Percentiles rank a stretch among this genome's conserved stretches.
Evolutionary conservation across 2,888 invertebrate genomes (phyloP).

Genomic region (Neria commutata): DNA sequence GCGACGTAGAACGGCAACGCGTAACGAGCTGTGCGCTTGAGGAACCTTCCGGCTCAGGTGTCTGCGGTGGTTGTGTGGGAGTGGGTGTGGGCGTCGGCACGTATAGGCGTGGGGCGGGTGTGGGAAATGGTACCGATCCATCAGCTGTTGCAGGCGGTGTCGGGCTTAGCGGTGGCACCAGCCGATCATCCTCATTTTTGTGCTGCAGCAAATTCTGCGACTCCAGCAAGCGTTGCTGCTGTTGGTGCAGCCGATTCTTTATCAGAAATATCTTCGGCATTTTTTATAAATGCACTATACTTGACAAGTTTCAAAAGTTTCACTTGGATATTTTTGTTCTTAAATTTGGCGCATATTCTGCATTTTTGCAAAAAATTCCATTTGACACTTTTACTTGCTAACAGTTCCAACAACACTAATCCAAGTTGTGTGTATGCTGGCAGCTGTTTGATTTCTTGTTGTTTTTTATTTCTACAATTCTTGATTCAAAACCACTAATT

Average conservation of each 20-base stretch:
- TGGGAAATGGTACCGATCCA: constrained; percentile 30
- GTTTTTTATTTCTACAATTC: not conserved
- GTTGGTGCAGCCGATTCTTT: constrained; percentile 89
- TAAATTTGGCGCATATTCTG: not conserved
- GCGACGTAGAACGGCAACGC: constrained; percentile 25
- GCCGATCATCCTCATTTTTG: constrained; percentile 67
- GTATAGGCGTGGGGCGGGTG: not conserved
- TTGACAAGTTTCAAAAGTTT: constrained; percentile 9
- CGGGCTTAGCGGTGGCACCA: constrained; percentile 68
- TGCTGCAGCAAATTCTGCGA: constrained; percentile 79
- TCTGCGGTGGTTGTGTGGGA: constrained; percentile 38
- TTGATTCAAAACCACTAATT: too few relatives aligned
- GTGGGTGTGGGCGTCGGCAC: not conserved
- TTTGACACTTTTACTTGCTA: not conserved
- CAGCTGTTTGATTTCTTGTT: not conserved
- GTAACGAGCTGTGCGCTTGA: too few relatives aligned
- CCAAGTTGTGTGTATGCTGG: constrained; percentile 48
- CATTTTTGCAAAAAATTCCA: not conserved
- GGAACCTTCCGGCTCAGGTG: constrained; percentile 45
- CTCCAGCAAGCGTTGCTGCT: constrained; percentile 83
- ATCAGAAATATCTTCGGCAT: constrained; percentile 95
- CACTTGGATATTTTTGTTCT: constrained; percentile 2
- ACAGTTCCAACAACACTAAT: constrained; percentile 46
- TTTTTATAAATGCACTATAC: too few relatives aligned
- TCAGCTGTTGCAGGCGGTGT: constrained; percentile 55